Conservation (phyloP, 1,140 invertebrate genomes). For the Diploscapter pachys region DNA sequence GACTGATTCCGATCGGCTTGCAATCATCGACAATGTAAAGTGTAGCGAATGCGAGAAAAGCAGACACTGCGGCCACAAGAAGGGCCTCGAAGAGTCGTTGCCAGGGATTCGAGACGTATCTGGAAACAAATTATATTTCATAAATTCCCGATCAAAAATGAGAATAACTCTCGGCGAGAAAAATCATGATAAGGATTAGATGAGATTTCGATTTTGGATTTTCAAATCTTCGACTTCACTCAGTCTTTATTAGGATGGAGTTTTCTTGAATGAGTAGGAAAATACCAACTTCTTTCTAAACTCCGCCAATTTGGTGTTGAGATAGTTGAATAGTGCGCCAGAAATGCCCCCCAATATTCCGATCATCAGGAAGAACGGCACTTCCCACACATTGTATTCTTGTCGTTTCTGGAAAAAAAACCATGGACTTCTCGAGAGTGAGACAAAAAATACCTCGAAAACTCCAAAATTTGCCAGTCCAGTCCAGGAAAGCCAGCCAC, state of each 20-base stretch:
- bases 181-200: too few species aligned
- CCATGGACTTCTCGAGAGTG: constrained; percentile 13
- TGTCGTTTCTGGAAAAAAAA: constrained; percentile 37
- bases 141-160: too few species aligned
- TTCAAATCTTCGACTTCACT: too few species aligned
- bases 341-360: constrained; percentile 81
- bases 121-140: constrained; percentile 54
- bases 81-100: constrained; percentile 81
- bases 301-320: constrained; percentile 83
- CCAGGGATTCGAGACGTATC: constrained; percentile 72
- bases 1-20: constrained; percentile 59
- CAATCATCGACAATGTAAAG: constrained; percentile 85
- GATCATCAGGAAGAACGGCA: constrained; percentile 85
- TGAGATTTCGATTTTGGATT: too few species aligned
- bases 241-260: too few species aligned
- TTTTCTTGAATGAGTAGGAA: constrained; percentile 8
- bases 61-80: constrained; percentile 76
- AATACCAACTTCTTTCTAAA: constrained; percentile 75
- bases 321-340: constrained; percentile 87
- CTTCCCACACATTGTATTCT: constrained; percentile 83
- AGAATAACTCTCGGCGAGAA: too few species aligned
- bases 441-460: constrained; percentile 67
- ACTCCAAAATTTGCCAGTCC: constrained; percentile 94
- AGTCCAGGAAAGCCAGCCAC: constrained; percentile 71
- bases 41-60: constrained; percentile 79